Base-by-base conservation (phyloP, 1,140 invertebrate genomes). In the Achroia grisella region DNA sequence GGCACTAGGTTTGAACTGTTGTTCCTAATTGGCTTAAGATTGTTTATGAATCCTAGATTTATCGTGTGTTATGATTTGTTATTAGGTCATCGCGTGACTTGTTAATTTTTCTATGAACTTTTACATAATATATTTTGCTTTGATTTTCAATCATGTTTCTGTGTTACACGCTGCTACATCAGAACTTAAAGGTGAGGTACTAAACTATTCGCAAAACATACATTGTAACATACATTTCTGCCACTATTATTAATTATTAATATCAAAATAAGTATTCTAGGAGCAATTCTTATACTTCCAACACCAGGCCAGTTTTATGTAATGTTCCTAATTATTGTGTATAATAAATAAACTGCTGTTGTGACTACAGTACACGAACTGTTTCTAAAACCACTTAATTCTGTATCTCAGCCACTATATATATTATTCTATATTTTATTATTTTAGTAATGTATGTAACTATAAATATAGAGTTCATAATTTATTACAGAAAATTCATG, bases 111-210 rank as follows among this genome's bases (percentile, higher is more conserved):
- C 13, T 40, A 10, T 34, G 31, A 29, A 32, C 45, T 46, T 36
- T 4, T 34, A 28, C 15, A 29, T 52, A 29, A 39, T 51, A 27
- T 39, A 52, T 50, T 65, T 35, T 62, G 58, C 67, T 73, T 75
- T 75, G 76, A 79, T 82, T 77, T 71, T 80, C 78, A 77, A 70
- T 64, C 52, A 64, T 61, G 29, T 70, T 14, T 79, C 65, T 81
- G 65, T 80, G 77, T 85, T 85, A 76, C 81, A 85, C 72, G 81
- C 81, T 82, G 81, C 81, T 69, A 40, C 44, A 42, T 48, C 69
- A 85, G 78, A 82, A 81, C 58, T 39, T 85, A 81, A 85, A 85
- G 81, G 81, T 85, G 73, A 82, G 78, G 10, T 8, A 12, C 9
- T 13, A 14, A 37, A 17, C 8, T 15, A 15, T 37, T n/a, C 9